These are phyloP conservation scores for Rhegmatorhina hoffmannsi DNA, from an alignment of 2,113 vertebrate genomes.

Conservation along the genomic window DNA sequence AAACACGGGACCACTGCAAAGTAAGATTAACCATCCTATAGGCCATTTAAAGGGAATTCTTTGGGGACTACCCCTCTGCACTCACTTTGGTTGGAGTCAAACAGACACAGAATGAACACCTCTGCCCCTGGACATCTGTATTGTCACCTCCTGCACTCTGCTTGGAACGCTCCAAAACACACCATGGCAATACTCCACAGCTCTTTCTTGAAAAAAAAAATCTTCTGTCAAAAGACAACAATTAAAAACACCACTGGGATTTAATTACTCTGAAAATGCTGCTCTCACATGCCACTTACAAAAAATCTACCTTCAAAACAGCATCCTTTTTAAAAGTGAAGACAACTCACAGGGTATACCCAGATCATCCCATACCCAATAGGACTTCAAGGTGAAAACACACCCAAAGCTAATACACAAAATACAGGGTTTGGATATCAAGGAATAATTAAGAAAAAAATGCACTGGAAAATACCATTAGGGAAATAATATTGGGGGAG, in stretches of 20 bases:
- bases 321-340: background rate
- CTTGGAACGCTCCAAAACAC: background rate
- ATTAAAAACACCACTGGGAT: background rate
- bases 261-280: background rate
- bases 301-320: background rate
- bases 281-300: background rate
- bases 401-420: background rate
- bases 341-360: background rate
- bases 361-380: background rate
- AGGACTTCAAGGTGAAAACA: background rate
- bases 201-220: background rate
- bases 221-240: background rate
- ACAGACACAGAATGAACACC: accelerated
- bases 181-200: background rate
- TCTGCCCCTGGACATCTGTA: background rate
- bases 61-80: background rate
- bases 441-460: background rate
- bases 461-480: background rate
- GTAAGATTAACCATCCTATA: background rate
- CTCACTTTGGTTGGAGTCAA: background rate
- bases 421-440: background rate
- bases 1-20: background rate
- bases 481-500: background rate
- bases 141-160: background rate
- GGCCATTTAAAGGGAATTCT: background rate